phyloP scores from a whole-genome alignment of 2,113 vertebrate genomes.

The Platycercus adscitus region DNA sequence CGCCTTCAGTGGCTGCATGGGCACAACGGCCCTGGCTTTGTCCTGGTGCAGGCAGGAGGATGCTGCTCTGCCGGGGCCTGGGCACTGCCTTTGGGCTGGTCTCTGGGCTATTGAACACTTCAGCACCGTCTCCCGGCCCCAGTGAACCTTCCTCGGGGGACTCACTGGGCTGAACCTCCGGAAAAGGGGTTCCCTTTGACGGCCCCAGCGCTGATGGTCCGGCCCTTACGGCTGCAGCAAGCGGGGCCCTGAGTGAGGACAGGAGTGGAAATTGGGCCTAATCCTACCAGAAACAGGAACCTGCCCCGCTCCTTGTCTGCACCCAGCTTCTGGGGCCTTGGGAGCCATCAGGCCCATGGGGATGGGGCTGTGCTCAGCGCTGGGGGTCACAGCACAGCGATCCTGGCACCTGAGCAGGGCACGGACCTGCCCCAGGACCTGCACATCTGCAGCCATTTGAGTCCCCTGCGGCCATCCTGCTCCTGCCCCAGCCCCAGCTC shows the following conservation, averaged over 20 bases:
- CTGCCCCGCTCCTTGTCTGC: not conserved
- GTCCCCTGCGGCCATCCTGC: not conserved
- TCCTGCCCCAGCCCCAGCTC: not conserved
- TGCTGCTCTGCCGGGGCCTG: not conserved
- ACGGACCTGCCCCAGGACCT: accelerated
- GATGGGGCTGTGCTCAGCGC: not conserved
- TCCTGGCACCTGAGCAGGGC: not conserved
- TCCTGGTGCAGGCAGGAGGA: not conserved
- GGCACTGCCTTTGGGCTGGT: not conserved
- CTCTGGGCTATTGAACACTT: not conserved
- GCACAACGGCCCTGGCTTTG: not conserved
- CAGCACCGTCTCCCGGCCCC: not conserved
- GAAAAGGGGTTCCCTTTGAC: not conserved
- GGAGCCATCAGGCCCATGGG: not conserved
- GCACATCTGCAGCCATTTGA: accelerated
- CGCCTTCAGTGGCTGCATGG: accelerated
- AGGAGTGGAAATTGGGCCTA: not conserved
- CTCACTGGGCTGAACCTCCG: not conserved
- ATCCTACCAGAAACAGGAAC: not conserved
- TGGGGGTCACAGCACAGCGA: accelerated
- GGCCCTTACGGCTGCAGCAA: not conserved
- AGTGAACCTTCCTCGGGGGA: not conserved
- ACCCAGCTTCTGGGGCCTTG: accelerated
- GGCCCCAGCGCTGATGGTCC: accelerated
- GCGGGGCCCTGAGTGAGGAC: accelerated